These are phyloP conservation scores for Chirona hameri DNA, from an alignment of 2,888 invertebrate species.

Conservation along the genomic window DNA sequence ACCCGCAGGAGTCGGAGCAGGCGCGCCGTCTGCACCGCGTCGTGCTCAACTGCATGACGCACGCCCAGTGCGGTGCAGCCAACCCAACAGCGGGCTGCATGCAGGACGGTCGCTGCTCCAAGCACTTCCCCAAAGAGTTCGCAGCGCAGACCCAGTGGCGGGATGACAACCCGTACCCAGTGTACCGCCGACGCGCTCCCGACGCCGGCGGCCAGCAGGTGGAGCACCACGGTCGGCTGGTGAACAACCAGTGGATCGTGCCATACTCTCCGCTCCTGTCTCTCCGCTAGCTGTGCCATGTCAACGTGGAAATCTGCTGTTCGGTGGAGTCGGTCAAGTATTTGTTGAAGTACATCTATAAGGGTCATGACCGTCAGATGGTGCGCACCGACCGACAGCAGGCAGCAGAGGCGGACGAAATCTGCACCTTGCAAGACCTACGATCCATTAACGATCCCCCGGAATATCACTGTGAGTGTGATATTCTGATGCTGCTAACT, in stretches of 20 bases:
- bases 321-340: neutral
- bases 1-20: neutral
- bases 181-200: neutral
- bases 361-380: neutral
- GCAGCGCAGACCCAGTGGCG: neutral
- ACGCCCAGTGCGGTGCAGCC: neutral
- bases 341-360: neutral
- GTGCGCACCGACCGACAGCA: neutral
- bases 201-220: neutral
- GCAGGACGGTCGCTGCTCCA: neutral
- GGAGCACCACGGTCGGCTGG: neutral
- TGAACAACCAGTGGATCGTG: conserved; percentile 2
- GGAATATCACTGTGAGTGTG: no score
- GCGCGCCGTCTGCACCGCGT: neutral
- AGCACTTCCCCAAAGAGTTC: neutral
- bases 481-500: no score
- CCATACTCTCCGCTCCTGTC: conserved; percentile 7
- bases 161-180: neutral
- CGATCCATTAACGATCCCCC: no score
- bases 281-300: neutral
- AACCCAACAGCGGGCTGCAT: neutral
- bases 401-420: neutral
- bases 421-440: neutral
- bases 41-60: neutral
- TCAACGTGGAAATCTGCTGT: neutral